Evolutionary conservation across 2,888 invertebrate species (phyloP), one percentile per base, ranked within the genome.

Genomic region (Andrena hattorfiana): DNA sequence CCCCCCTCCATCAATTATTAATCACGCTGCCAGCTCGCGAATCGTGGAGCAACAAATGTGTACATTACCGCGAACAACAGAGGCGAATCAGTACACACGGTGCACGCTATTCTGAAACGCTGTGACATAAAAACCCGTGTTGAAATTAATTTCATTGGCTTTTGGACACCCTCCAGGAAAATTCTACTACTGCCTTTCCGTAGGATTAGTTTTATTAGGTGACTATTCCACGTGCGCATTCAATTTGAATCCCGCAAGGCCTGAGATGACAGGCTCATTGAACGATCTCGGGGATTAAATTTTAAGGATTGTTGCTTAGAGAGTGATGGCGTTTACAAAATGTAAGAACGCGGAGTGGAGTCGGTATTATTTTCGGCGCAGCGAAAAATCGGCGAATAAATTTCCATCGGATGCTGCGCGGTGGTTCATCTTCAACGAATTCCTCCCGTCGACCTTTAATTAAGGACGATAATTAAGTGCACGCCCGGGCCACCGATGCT

Each of bases 371-470:
- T 26, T 26, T 28, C 10, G 13, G n/a, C 10, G 23, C 5, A 0
- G 1, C 0, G 48, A 60, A 62, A 28, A 60, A 67, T 23, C 4
- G 32, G 26, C 16, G 48, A 54, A 62, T 80, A 71, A 79, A 80
- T 79, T 48, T 54, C 23, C 23, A 8, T 4, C 0, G 5, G 20
- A 54, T 23, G 35, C 7, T 16, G 32, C 42, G 28, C n/a, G 51
- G 26, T 60, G 66, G 56, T 72, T 26, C 28, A 20, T 60, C 80
- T 66, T 75, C 48, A 28, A 8, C 54, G 23, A 64, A 86, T 81
- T 81, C 77, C 59, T 54, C 48, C 48, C 67, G 56, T 68, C 60
- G 67, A 71, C 48, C 71, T 76, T 87, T 87, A 87, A 86, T 86
- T 81, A 86, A 71, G 76, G 62, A 54, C 54, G 73, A 86, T 72